These are phyloP conservation scores for Menidia beryllina DNA, from an alignment of 2,113 vertebrate species.

Conservation along the genomic window DNA sequence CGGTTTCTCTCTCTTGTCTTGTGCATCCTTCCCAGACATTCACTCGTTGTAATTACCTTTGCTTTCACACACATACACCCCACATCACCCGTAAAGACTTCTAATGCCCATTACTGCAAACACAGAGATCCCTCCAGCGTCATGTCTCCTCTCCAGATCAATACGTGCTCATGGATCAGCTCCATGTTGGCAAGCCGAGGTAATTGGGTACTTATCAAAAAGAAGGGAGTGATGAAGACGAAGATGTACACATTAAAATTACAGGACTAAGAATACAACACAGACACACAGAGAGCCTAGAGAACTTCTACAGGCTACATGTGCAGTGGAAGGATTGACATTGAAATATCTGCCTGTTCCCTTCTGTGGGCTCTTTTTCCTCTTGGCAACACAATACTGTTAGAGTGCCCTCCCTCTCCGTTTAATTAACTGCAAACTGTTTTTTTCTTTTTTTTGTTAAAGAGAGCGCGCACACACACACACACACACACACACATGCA, in stretches of 20 bases:
- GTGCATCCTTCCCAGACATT: conserved; percentile 46
- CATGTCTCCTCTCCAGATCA: conserved; percentile 32
- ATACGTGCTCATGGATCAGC: conserved; percentile 32
- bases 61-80: conserved; percentile 11
- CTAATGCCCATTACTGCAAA: conserved; percentile 54
- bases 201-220: conserved; percentile 51
- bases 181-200: background rate
- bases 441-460: too few relatives aligned
- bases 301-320: conserved; percentile 3
- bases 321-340: conserved; percentile 20
- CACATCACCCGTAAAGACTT: conserved; percentile 59
- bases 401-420: conserved; percentile 42
- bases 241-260: conserved; percentile 13
- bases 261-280: background rate
- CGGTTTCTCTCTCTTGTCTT: background rate
- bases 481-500: conserved; percentile 17
- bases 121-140: conserved; percentile 47
- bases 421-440: conserved; percentile 75
- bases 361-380: conserved; percentile 36
- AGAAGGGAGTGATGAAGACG: conserved; percentile 10
- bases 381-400: conserved; percentile 36
- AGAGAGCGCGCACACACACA: conserved; percentile 34
- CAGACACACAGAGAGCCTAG: conserved; percentile 10
- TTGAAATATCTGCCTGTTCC: conserved; percentile 40
- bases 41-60: conserved; percentile 62